Conservation (phyloP, 2,888 invertebrate species). For the Parthenolecanium corni region DNA sequence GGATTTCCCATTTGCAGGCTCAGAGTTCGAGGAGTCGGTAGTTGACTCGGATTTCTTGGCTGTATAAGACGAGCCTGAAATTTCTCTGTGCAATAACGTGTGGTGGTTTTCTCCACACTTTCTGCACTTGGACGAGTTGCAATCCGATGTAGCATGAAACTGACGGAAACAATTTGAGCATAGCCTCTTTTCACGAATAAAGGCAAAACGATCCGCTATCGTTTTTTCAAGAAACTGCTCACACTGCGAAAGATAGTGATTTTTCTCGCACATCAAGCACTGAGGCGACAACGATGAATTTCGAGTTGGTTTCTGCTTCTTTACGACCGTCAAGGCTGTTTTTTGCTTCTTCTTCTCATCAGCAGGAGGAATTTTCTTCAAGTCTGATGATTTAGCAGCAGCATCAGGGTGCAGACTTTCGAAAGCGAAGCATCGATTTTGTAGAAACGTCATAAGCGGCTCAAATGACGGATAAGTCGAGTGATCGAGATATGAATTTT, state of each 20-base stretch:
- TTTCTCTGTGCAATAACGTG: neutral
- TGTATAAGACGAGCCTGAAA: neutral
- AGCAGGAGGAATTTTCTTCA: too few species aligned
- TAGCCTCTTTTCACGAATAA: neutral
- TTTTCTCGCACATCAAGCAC: neutral
- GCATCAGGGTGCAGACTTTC: neutral
- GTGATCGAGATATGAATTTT: slow-evolving; percentile 5
- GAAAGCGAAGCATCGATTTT: neutral
- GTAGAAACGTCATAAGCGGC: neutral
- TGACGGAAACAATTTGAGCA: neutral
- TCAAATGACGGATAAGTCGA: neutral
- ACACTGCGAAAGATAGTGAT: slow-evolving; percentile 1
- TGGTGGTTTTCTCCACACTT: neutral
- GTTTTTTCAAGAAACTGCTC: neutral
- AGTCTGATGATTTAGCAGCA: neutral
- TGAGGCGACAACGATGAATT: neutral
- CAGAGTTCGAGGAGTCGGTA: neutral
- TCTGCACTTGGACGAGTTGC: neutral
- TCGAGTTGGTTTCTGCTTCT: too few species aligned
- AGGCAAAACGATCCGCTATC: neutral
- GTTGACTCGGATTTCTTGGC: too few species aligned
- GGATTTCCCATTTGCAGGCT: neutral
- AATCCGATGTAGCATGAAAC: neutral
- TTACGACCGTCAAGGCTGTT: neutral
- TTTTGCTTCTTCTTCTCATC: neutral